Conservation (phyloP, 1,140 invertebrate genomes). For the Mycetomoellerius zeteki region DNA sequence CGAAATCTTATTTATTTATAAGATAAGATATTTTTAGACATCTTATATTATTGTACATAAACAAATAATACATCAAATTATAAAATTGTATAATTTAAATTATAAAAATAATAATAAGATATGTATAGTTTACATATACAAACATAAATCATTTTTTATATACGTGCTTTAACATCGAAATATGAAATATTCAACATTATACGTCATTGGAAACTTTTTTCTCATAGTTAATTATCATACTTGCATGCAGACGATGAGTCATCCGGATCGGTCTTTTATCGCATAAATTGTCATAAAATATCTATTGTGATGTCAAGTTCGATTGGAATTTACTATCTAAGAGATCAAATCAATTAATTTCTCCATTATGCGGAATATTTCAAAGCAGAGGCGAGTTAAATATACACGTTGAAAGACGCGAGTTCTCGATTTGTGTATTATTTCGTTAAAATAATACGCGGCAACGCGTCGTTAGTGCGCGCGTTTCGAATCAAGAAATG, state of each 20-base stretch:
- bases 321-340: background rate
- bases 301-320: background rate
- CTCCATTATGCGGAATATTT: background rate
- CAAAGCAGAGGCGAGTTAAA: background rate
- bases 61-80: background rate
- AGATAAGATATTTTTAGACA: background rate
- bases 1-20: background rate
- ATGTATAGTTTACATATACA: background rate
- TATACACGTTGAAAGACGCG: background rate
- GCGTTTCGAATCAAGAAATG: background rate
- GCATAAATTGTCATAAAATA: constrained; percentile 19
- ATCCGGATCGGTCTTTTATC: background rate
- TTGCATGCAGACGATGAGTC: background rate
- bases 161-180: background rate
- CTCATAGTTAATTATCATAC: background rate
- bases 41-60: background rate
- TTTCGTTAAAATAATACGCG: background rate
- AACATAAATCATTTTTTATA: background rate
- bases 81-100: background rate
- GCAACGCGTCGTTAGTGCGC: background rate
- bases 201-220: background rate
- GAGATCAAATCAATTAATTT: background rate
- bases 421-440: background rate
- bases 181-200: background rate
- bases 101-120: background rate